Evolutionary conservation across 2,113 vertebrate genomes (phyloP), one percentile per base, ranked within the genome.

Genomic region (Anser brachyrhynchus): DNA sequence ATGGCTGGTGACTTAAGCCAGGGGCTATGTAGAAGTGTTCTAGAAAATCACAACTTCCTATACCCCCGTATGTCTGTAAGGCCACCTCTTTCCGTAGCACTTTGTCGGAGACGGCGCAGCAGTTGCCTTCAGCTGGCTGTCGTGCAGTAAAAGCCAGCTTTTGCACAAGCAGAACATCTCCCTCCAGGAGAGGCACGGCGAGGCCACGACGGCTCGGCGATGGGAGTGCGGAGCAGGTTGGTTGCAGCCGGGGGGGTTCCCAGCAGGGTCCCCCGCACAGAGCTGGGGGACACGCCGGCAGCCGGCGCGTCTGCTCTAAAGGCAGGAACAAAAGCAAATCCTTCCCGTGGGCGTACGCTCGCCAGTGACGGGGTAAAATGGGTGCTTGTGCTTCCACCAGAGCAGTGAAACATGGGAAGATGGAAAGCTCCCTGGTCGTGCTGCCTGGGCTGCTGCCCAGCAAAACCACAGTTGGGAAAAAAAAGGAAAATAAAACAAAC

Each of bases 401-500:
- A 92, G 93, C 93, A 85, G 79, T 12, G 59, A 79, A 35, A 84
- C 69, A 87, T 2, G 59, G 82, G 76, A 57, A 90, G 93, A 94
- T 88, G 87, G 93, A 76, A 93, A 90, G 86, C 13, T 35, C 57
- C 46, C n/a, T 26, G 54, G 23, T 41, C 25, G 23, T 51, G 22
- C 49, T 51, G 49, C 49, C 90, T 96, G 96, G 96, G 80, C 70
- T 90, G 49, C 67, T 93, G 96, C 96, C 95, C 94, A 58, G 86
- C 14, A 54, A 73, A 92, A 90, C 91, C 86, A 89, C 76, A 96
- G 94, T 91, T 77, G 91, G 77, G 49, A 51, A 67, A 72, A 49
- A 52, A 77, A 75, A 66, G 54, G 57, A 93, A 95, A 94, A 82
- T 14, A 78, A 93, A 92, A 41, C 52, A 94, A 89, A 84, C 74